Conservation (phyloP, 1,140 invertebrate species). For the Orchestia grillus region DNA sequence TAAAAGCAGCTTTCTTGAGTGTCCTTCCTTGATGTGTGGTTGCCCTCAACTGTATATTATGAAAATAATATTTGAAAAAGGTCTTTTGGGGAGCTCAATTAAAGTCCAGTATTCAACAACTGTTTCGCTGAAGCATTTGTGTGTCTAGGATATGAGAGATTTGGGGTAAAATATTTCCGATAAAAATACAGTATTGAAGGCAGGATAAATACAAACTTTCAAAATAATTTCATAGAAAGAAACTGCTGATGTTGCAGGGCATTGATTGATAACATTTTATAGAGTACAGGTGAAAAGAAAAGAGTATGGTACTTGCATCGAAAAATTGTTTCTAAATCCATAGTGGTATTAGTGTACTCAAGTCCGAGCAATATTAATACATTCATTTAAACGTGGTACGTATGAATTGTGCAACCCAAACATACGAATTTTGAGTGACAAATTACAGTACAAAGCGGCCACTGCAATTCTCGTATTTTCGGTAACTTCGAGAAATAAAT, state of each 20-base stretch:
- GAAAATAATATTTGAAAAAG: not conserved
- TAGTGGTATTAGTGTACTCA: not conserved
- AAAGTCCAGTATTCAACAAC: not conserved
- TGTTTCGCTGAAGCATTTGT: not conserved
- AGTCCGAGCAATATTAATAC: not conserved
- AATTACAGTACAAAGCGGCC: not conserved
- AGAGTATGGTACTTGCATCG: not conserved
- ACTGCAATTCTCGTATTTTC: not conserved
- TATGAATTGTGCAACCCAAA: not conserved
- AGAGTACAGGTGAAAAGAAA: not conserved
- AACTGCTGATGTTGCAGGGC: not conserved
- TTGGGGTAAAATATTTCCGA: not conserved
- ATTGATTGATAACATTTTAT: not conserved
- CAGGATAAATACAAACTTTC: not conserved
- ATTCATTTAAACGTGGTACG: not conserved
- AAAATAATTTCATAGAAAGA: not conserved
- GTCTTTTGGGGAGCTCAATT: not conserved
- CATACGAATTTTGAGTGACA: not conserved
- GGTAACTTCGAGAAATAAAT: not conserved
- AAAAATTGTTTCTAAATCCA: not conserved
- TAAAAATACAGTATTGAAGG: not conserved
- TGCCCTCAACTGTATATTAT: not conserved
- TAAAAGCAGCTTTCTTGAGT: not conserved
- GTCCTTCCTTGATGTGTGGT: not conserved
- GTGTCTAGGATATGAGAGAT: not conserved